phyloP scores from a whole-genome alignment of 2,797 vertebrate species.

The Artibeus lituratus region DNA sequence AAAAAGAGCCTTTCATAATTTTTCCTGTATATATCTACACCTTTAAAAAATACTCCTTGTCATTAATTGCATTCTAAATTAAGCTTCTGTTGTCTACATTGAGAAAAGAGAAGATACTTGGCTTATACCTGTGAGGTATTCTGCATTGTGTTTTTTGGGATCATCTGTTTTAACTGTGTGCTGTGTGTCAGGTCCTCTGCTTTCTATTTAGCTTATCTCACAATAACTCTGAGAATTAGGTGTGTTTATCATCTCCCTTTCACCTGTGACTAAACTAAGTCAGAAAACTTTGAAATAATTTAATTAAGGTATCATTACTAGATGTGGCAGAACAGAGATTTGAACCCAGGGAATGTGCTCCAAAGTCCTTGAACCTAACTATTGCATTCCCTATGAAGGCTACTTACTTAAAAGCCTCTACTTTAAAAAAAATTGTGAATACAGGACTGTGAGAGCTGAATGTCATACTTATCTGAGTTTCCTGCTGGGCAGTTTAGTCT shows the following conservation, averaged over 20 bases:
- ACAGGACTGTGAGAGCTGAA: neutral
- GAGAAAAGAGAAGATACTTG: neutral
- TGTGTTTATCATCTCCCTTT: neutral
- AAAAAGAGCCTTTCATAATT: neutral
- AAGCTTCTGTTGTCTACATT: neutral
- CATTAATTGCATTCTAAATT: neutral
- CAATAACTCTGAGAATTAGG: neutral
- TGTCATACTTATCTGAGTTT: conserved; percentile 16
- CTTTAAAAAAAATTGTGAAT: neutral
- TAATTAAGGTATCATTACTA: neutral
- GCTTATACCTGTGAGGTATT: neutral
- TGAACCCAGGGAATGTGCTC: neutral
- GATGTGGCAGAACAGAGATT: neutral
- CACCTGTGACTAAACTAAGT: neutral
- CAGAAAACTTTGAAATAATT: neutral
- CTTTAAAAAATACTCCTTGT: conserved; percentile 11
- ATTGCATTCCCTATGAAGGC: neutral
- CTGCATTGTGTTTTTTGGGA: neutral
- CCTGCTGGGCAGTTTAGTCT: conserved; percentile 13
- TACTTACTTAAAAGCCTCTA: neutral
- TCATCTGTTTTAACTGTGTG: neutral
- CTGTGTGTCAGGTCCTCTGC: neutral
- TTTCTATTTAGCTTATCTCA: neutral
- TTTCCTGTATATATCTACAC: neutral
- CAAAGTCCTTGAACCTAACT: neutral